These are phyloP conservation scores for Drosophila takahashii DNA, from an alignment of 1,140 invertebrate species.

Conservation along the genomic window DNA sequence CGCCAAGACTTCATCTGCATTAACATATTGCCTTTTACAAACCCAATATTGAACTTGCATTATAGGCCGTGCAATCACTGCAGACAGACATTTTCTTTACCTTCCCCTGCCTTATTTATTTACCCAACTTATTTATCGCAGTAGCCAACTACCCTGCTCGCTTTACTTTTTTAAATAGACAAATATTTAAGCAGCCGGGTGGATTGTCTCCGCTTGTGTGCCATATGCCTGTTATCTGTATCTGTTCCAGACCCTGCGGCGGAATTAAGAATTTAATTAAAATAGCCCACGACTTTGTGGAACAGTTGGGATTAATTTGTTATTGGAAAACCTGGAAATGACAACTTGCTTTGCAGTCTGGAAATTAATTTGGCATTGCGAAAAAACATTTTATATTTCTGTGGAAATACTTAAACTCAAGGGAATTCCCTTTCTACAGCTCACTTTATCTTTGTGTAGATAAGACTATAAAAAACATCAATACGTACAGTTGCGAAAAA, in stretches of 20 bases:
- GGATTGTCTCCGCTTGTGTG: conserved; percentile 15
- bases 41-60: conserved; percentile 56
- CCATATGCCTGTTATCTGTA: conserved; percentile 20
- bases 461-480: background rate
- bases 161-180: conserved; percentile 29
- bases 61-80: conserved; percentile 51
- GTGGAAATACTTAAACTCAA: background rate
- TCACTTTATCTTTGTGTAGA: background rate
- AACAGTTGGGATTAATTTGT: conserved; percentile 18
- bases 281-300: conserved; percentile 6
- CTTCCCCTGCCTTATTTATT: conserved; percentile 14
- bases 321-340: conserved; percentile 12
- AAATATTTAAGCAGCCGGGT: conserved; percentile 42
- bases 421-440: background rate
- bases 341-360: background rate
- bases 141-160: conserved; percentile 5
- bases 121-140: conserved; percentile 20
- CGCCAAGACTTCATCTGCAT: conserved; percentile 43
- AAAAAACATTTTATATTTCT: background rate
- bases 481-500: background rate
- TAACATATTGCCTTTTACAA: conserved; percentile 59
- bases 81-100: conserved; percentile 10
- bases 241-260: conserved; percentile 22
- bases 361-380: background rate
- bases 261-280: conserved; percentile 34